These are phyloP conservation scores for Drosophila pectinifera DNA, from an alignment of 1,140 invertebrate genomes.

Conservation along the genomic window DNA sequence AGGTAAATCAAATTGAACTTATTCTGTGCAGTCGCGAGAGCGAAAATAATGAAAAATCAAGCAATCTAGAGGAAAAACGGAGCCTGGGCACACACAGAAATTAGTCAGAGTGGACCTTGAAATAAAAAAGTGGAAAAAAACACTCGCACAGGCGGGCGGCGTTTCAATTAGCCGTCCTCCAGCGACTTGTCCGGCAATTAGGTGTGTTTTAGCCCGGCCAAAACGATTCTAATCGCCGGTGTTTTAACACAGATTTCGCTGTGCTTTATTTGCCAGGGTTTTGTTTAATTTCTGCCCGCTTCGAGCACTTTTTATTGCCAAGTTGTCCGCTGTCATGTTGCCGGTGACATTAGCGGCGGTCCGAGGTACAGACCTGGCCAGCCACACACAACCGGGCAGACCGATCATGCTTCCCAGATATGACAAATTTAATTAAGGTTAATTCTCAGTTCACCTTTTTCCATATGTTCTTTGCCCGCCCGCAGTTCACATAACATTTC, in stretches of 20 bases:
- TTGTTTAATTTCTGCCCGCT: slow-evolving; percentile 43
- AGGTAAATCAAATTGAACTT: slow-evolving; percentile 75
- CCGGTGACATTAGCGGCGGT: slow-evolving; percentile 65
- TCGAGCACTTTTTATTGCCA: slow-evolving; percentile 65
- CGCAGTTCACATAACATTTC: slow-evolving; percentile 43
- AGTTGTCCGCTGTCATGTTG: slow-evolving; percentile 71
- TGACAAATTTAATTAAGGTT: slow-evolving; percentile 78
- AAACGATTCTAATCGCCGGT: slow-evolving; percentile 76
- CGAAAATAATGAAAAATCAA: slow-evolving; percentile 36
- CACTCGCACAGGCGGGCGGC: slow-evolving; percentile 35
- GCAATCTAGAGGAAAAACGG: slow-evolving; percentile 20
- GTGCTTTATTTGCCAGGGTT: slow-evolving; percentile 38
- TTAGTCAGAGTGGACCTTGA: slow-evolving; percentile 66
- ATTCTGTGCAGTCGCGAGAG: slow-evolving; percentile 46
- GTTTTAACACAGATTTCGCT: slow-evolving; percentile 78
- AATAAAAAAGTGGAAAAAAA: slow-evolving; percentile 31
- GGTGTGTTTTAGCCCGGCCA: slow-evolving; percentile 68
- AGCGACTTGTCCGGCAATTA: slow-evolving; percentile 72
- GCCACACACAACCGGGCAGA: slow-evolving; percentile 35
- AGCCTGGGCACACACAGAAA: slow-evolving; percentile 29
- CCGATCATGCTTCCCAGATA: slow-evolving; percentile 69
- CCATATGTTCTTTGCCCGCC: slow-evolving; percentile 19
- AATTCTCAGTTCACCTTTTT: slow-evolving; percentile 46
- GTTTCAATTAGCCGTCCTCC: slow-evolving; percentile 74
- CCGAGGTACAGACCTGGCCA: slow-evolving; percentile 7